Percentiles rank a stretch among this genome's conserved stretches.
Conservation (phyloP, 1,140 invertebrate genomes). For the Plutomurus gul region DNA sequence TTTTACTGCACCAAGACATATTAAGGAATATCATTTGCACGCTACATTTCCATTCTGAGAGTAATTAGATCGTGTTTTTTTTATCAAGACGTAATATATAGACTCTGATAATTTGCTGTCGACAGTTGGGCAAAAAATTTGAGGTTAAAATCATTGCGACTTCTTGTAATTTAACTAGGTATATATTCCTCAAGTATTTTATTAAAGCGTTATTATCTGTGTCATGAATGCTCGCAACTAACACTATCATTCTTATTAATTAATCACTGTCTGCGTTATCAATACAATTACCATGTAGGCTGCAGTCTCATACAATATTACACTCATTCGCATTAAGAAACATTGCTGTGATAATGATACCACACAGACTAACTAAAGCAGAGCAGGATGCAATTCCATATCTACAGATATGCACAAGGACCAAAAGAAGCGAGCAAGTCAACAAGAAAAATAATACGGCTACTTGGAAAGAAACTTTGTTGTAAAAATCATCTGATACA, state of each 20-base stretch:
- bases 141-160: no score
- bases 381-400: conserved; percentile 20
- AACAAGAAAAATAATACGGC: no score
- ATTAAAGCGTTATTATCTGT: not conserved
- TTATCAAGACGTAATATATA: not conserved
- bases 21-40: not conserved
- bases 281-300: not conserved
- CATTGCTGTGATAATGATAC: not conserved
- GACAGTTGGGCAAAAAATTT: no score
- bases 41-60: conserved; percentile 11
- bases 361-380: no score
- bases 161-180: no score
- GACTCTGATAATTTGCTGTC: not conserved
- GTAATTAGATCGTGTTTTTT: conserved; percentile 23
- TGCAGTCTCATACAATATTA: not conserved
- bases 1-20: conserved; percentile 3
- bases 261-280: not conserved
- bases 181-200: no score
- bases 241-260: not conserved
- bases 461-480: no score
- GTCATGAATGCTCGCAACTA: not conserved
- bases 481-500: not conserved
- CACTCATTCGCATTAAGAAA: not conserved
- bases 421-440: no score
- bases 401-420: no score